Percentiles rank a stretch among this genome's conserved stretches.
Evolutionary conservation across 2,797 vertebrate species (phyloP).

Genomic region (Syndactyla subalaris): DNA sequence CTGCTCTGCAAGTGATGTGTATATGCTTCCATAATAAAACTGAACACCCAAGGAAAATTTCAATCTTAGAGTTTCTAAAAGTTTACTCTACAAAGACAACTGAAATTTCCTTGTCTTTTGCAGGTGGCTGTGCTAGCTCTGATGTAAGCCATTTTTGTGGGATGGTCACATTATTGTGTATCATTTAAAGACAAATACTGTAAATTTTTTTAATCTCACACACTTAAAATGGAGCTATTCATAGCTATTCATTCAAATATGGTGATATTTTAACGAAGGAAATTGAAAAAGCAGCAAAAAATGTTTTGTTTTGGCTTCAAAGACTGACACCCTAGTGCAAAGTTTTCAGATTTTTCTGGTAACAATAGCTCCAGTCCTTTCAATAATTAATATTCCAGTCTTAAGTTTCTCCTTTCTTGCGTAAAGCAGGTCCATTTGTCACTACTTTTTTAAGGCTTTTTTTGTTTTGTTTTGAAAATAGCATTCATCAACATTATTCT

Average conservation of each 20-base stretch:
- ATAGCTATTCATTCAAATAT: too few relatives aligned
- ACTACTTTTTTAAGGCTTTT: not conserved
- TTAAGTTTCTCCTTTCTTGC: not conserved
- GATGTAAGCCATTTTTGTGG: not conserved
- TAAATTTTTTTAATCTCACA: not conserved
- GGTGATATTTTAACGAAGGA: not conserved
- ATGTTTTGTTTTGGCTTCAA: not conserved
- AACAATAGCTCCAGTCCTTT: not conserved
- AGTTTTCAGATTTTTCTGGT: not conserved
- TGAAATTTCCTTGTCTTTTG: not conserved
- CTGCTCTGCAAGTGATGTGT: not conserved
- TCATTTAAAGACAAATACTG: not conserved
- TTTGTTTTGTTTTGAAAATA: not conserved
- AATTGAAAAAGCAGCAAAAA: not conserved
- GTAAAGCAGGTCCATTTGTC: not conserved
- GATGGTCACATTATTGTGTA: not conserved
- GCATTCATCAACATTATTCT: not conserved
- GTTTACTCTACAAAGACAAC: not conserved
- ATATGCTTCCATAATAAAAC: not conserved
- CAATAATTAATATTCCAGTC: not conserved
- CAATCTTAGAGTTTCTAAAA: not conserved
- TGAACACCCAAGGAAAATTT: not conserved
- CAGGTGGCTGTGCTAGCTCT: not conserved
- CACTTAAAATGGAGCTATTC: not conserved
- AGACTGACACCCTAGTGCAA: not conserved